Conservation (phyloP, 2,888 invertebrate species). For the Arenicola marina region DNA sequence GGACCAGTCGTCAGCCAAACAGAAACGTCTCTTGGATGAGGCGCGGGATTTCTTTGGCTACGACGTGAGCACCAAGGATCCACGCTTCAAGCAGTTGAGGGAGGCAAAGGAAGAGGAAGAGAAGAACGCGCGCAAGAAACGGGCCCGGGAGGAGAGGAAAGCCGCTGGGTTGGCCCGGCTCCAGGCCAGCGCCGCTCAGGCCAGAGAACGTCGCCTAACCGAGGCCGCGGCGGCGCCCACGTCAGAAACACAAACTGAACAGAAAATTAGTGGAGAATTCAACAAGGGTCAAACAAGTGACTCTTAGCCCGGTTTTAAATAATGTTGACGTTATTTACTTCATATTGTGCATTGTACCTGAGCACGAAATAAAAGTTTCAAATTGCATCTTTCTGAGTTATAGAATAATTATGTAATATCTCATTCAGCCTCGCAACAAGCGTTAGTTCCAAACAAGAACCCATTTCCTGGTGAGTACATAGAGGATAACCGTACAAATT, state of each 20-base stretch:
- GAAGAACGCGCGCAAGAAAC: slow-evolving; percentile 25
- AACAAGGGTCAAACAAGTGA: too few relatives aligned
- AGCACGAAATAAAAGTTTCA: too few relatives aligned
- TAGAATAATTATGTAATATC: too few relatives aligned
- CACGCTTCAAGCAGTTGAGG: slow-evolving; percentile 36
- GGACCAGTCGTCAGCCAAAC: background rate
- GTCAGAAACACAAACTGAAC: background rate
- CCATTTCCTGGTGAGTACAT: too few relatives aligned
- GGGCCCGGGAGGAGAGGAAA: slow-evolving; percentile 29
- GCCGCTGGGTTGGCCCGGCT: background rate
- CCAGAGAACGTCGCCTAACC: background rate
- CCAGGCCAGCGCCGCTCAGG: background rate
- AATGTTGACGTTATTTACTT: too few relatives aligned
- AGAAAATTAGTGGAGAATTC: too few relatives aligned
- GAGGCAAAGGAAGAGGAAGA: slow-evolving; percentile 36
- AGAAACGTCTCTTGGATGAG: slow-evolving; percentile 28
- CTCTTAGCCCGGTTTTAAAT: too few relatives aligned
- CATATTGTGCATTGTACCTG: too few relatives aligned
- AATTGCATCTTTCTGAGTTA: too few relatives aligned
- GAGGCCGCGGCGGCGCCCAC: background rate
- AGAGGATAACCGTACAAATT: too few relatives aligned
- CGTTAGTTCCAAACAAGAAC: too few relatives aligned
- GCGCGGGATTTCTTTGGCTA: slow-evolving; percentile 39
- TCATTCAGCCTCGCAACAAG: too few relatives aligned
- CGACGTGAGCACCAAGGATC: slow-evolving; percentile 31